phyloP scores from a whole-genome alignment of 2,113 vertebrate species.

The Microtus montanus region DNA sequence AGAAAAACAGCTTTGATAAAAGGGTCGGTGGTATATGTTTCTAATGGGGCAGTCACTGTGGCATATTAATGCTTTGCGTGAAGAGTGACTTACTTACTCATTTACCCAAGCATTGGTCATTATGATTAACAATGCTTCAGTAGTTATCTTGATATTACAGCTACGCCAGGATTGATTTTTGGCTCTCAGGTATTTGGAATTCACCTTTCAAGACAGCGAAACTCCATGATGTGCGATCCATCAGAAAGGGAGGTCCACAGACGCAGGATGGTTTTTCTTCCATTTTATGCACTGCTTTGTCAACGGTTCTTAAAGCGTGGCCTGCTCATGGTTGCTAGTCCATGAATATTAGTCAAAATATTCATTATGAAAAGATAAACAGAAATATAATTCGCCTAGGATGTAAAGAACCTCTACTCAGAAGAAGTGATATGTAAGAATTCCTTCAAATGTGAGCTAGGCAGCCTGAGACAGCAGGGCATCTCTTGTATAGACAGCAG shows the following conservation, averaged over 20 bases:
- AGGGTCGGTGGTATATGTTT: neutral
- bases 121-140: neutral
- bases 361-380: neutral
- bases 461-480: neutral
- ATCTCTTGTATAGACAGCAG: neutral
- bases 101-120: neutral
- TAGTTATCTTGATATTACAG: neutral
- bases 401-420: neutral
- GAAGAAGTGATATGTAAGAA: neutral
- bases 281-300: neutral
- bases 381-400: neutral
- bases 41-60: neutral
- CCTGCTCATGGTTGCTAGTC: neutral
- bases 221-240: neutral
- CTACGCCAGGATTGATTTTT: neutral
- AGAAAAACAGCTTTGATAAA: neutral
- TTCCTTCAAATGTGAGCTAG: neutral
- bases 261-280: neutral
- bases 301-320: neutral
- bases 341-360: neutral
- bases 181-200: neutral
- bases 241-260: neutral
- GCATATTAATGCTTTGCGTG: neutral
- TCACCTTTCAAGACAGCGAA: neutral
- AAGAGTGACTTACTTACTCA: neutral